phyloP scores from a whole-genome alignment of 2,113 vertebrate species.

The Felis catus region DNA sequence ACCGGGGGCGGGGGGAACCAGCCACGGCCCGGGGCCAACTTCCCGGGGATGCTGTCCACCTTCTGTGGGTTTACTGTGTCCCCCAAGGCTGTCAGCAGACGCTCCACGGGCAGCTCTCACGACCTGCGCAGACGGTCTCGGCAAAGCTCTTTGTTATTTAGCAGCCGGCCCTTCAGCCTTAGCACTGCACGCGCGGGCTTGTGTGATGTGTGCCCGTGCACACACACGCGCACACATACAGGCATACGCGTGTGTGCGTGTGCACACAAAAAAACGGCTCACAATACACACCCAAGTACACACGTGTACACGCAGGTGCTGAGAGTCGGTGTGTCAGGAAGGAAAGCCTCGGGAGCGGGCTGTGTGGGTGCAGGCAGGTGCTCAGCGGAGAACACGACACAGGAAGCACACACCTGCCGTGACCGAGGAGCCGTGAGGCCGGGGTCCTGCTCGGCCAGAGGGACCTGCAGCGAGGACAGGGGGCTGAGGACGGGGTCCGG shows the following conservation, averaged over 20 bases:
- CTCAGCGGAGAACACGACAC: accelerated
- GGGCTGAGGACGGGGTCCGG: neutral
- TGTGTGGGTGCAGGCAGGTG: accelerated
- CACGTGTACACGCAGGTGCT: neutral
- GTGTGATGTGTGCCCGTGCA: accelerated
- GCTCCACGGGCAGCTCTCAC: neutral
- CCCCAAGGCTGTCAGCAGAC: accelerated
- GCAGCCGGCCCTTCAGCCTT: accelerated
- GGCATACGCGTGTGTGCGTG: accelerated
- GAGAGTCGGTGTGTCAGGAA: neutral
- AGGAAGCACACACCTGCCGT: accelerated
- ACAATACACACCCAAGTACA: neutral
- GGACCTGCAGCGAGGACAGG: neutral
- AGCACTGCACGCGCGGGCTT: accelerated
- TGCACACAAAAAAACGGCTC: neutral
- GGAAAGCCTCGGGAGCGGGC: accelerated
- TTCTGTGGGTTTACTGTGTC: accelerated
- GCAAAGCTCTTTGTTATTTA: neutral
- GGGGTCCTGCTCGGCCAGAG: neutral
- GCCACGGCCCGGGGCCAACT: accelerated
- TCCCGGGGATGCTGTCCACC: accelerated
- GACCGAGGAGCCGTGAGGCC: neutral
- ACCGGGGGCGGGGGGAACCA: accelerated
- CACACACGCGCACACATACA: neutral
- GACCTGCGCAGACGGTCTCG: accelerated